phyloP scores from a whole-genome alignment of 2,113 vertebrate genomes.

The Dasyurus viverrinus region DNA sequence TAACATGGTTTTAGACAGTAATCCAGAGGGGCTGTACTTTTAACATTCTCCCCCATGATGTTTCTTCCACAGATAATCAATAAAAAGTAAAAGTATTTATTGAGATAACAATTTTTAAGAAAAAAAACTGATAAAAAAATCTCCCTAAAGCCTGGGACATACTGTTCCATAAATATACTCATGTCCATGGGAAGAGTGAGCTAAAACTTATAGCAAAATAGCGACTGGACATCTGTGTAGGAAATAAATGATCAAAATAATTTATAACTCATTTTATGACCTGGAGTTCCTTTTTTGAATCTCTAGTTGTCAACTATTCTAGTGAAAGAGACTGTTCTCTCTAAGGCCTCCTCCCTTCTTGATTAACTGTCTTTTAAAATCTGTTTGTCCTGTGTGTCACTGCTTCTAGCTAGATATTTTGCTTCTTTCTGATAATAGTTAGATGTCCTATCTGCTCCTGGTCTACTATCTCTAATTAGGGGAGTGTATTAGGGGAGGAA shows the following conservation, averaged over 20 bases:
- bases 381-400: background rate
- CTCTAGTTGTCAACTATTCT: background rate
- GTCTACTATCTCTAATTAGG: background rate
- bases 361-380: background rate
- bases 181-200: background rate
- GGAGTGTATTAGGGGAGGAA: too few relatives aligned
- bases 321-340: background rate
- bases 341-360: background rate
- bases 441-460: background rate
- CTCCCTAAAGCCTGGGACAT: background rate
- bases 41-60: background rate
- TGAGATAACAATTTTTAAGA: background rate
- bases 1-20: background rate
- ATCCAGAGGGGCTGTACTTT: background rate
- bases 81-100: background rate
- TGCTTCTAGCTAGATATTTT: background rate
- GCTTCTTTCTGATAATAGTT: background rate
- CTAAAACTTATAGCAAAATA: background rate
- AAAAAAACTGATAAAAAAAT: background rate
- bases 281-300: background rate
- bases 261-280: background rate
- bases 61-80: background rate
- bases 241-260: background rate
- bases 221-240: background rate
- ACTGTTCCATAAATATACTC: background rate